Conservation (phyloP, 2,797 vertebrate species). For the Ceryle rudis region DNA sequence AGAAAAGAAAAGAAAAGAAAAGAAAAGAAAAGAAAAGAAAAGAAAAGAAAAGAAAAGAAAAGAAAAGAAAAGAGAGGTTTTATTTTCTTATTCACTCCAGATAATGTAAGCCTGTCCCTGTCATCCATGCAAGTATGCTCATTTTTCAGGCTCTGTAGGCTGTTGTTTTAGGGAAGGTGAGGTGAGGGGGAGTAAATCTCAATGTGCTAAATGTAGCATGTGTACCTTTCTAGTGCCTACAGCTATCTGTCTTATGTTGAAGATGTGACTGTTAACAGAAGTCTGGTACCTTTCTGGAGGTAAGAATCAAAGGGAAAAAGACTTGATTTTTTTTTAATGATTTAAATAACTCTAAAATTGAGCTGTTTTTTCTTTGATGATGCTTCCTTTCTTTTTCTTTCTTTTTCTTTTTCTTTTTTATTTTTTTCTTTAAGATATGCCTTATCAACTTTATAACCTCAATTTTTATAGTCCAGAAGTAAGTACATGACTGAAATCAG, state of each 20-base stretch:
- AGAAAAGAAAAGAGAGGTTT: neutral
- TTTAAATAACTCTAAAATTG: neutral
- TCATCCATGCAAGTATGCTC: neutral
- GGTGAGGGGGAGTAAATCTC: neutral
- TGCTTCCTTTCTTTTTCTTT: fast-evolving
- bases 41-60: too few species aligned
- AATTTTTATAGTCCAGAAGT: neutral
- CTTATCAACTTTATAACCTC: neutral
- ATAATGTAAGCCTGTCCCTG: neutral
- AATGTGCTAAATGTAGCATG: neutral
- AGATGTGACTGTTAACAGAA: neutral
- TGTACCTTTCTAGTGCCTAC: neutral
- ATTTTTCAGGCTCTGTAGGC: neutral
- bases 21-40: too few species aligned
- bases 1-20: neutral
- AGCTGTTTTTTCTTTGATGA: neutral
- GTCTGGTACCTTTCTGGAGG: neutral
- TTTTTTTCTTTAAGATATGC: neutral
- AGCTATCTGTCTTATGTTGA: neutral
- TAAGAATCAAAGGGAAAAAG: neutral
- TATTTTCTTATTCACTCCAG: neutral
- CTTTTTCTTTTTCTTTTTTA: neutral
- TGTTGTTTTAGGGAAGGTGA: neutral
- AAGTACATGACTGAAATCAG: neutral
- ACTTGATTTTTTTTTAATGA: neutral